Percentiles rank a stretch among this genome's conserved stretches.
These are phyloP conservation scores for Rhea americana DNA, from an alignment of 2,113 vertebrate species.

Conservation along the genomic window DNA sequence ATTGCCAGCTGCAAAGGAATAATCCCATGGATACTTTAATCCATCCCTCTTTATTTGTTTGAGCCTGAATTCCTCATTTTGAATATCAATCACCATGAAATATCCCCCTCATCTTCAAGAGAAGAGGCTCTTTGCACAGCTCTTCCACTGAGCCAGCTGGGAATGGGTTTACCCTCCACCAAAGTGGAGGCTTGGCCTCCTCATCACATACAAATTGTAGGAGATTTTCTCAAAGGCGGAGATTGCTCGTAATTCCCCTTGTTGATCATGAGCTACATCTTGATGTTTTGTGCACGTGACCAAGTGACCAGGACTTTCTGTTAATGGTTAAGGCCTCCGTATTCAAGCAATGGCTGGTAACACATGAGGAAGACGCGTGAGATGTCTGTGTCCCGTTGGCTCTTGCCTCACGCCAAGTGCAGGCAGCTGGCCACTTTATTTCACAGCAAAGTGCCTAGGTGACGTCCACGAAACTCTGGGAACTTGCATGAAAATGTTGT, in stretches of 20 bases:
- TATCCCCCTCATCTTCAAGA: neutral
- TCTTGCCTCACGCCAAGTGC: neutral
- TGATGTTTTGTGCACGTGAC: rapidly evolving
- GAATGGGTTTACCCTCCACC: neutral
- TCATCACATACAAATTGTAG: rapidly evolving
- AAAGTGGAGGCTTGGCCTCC: rapidly evolving
- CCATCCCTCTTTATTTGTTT: neutral
- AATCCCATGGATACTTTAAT: neutral
- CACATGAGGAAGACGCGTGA: rapidly evolving
- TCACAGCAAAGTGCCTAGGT: neutral
- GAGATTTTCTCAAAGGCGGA: neutral
- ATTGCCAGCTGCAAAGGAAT: neutral
- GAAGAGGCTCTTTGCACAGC: neutral
- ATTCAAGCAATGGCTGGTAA: neutral
- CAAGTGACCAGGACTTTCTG: neutral
- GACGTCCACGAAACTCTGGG: rapidly evolving
- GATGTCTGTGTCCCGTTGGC: neutral
- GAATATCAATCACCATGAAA: neutral
- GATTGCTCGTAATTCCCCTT: neutral
- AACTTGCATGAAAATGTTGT: rapidly evolving
- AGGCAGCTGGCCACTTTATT: neutral
- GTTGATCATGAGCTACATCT: neutral
- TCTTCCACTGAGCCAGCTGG: neutral
- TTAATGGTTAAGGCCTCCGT: neutral
- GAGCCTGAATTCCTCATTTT: neutral